These are phyloP conservation scores for Xenopus laevis DNA, from an alignment of 2,113 vertebrate species.

Conservation along the genomic window DNA sequence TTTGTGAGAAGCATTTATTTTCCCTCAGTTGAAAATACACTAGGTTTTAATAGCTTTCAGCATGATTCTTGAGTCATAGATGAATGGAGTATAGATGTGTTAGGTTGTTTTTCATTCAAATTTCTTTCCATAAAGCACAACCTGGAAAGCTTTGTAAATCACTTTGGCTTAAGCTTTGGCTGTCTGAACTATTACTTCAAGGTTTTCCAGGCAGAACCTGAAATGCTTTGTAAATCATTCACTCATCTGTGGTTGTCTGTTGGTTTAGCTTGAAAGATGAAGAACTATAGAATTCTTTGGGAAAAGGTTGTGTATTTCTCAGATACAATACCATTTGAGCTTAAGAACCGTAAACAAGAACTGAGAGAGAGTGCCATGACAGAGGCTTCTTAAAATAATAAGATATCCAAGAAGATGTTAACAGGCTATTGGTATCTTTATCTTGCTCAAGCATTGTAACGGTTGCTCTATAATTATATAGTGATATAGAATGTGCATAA, in stretches of 20 bases:
- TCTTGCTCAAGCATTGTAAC: no score
- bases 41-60: slow-evolving; percentile 17
- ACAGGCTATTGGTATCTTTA: no score
- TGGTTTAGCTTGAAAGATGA: neutral
- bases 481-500: no score
- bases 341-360: neutral
- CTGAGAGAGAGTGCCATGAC: neutral
- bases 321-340: neutral
- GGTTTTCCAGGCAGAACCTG: slow-evolving; percentile 2
- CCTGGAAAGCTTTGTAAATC: neutral
- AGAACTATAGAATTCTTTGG: neutral
- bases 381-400: no score
- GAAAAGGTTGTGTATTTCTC: neutral
- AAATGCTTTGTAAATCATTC: slow-evolving; percentile 6
- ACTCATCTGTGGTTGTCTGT: neutral
- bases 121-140: neutral
- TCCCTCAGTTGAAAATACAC: neutral
- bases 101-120: neutral
- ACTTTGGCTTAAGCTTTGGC: neutral
- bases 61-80: slow-evolving; percentile 8
- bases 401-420: no score
- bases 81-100: slow-evolving; percentile 7
- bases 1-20: neutral
- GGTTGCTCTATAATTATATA: no score
- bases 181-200: neutral